These are phyloP conservation scores for Seriola dumerili DNA, from an alignment of 2,113 vertebrate genomes.

Conservation along the genomic window DNA sequence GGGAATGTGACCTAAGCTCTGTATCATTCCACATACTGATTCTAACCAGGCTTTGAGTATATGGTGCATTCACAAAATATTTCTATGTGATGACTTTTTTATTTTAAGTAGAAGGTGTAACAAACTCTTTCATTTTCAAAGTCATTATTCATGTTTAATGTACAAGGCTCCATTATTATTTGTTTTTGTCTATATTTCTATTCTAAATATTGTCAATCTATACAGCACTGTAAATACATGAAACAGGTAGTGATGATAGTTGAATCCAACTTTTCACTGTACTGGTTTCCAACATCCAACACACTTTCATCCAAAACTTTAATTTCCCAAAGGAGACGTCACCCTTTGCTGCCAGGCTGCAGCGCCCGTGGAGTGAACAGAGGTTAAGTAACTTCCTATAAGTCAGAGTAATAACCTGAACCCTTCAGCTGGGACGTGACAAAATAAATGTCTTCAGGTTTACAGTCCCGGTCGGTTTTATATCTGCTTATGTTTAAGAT, in stretches of 20 bases:
- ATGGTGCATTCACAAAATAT: no score
- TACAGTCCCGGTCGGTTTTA: neutral
- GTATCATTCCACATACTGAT: neutral
- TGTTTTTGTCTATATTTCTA: no score
- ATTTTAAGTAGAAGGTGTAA: no score
- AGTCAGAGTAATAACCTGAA: neutral
- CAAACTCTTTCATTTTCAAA: no score
- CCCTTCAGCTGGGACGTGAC: slow-evolving; percentile 3
- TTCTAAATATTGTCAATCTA: no score
- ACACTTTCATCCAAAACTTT: neutral
- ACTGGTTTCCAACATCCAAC: neutral
- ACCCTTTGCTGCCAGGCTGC: neutral
- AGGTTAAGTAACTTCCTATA: slow-evolving; percentile 43
- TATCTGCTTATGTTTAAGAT: slow-evolving; percentile 23
- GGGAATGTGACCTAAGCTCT: slow-evolving; percentile 3
- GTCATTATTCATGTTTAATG: no score
- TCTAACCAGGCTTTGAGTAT: no score
- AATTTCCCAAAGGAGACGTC: neutral
- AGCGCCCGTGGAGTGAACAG: neutral
- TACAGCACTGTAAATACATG: neutral
- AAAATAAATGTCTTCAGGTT: slow-evolving; percentile 10
- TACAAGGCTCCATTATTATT: no score
- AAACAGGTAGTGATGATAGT: neutral
- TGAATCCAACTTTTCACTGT: neutral
- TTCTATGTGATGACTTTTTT: no score